Evolutionary conservation across 30 jellyfish, hydroid and myxozoan species (phyloP).

Genomic region (Mastigias papua): DNA sequence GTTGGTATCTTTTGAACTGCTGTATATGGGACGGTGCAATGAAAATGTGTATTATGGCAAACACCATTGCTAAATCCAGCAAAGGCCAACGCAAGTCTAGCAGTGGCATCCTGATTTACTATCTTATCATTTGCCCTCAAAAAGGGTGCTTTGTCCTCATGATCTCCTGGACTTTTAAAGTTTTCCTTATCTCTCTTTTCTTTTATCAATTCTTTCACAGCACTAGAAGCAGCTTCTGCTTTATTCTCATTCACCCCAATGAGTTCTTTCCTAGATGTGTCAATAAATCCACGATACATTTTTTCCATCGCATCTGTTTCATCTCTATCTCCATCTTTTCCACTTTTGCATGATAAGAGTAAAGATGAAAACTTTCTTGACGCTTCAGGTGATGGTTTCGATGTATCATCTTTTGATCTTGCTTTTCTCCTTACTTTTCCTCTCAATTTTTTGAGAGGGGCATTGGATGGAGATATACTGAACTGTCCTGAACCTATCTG

Average conservation of each 20-base stretch:
- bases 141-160: not conserved
- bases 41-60: not conserved
- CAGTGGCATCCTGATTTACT: slow-evolving; percentile 19
- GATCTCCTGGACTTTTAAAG: not conserved
- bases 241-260: not conserved
- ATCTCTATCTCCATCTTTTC: not conserved
- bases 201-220: not conserved
- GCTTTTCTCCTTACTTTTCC: slow-evolving; percentile 31
- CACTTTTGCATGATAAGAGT: not conserved
- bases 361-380: slow-evolving; percentile 19
- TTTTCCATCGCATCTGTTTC: not conserved
- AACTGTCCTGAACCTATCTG: slow-evolving; percentile 6
- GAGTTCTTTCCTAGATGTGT: not conserved
- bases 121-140: not conserved
- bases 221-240: not conserved
- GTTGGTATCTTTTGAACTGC: slow-evolving; percentile 38
- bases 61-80: slow-evolving; percentile 42
- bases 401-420: slow-evolving; percentile 55
- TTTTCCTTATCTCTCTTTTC: not conserved
- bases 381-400: slow-evolving; percentile 11
- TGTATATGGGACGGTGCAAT: not conserved
- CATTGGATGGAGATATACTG: slow-evolving; percentile 43
- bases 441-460: slow-evolving; percentile 39
- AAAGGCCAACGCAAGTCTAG: slow-evolving; percentile 59
- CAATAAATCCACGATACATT: not conserved